Base-by-base conservation (phyloP, 2,113 vertebrate species). In the Sus scrofa region DNA sequence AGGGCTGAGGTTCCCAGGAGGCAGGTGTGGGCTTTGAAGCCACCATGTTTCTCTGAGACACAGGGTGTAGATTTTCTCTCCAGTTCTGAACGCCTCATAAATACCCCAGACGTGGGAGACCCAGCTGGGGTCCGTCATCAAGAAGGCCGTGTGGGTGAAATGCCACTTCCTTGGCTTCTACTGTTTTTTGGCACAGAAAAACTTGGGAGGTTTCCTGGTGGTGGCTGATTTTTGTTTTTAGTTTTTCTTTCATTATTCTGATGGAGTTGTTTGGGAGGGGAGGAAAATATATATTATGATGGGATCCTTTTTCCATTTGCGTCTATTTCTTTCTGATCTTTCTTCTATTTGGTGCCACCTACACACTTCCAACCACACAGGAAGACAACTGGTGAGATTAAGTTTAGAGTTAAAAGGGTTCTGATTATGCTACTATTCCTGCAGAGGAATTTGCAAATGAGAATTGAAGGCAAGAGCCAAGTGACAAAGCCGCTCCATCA, bases 121-220 rank as follows among this genome's bases (percentile, higher is more conserved):
- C 82, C 95, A 96, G 77, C 84, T 87, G 94, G 91, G 87, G 93
- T 95, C 94, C 88, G 50, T 79, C 12, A 15, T 94, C 32, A 37
- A 93, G 81, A 95, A 89, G 84, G 88, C 75, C 77, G 9, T 82
- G 94, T 94, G 88, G 90, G 92, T 97, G 94, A 97, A 96, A 96
- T 95, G 88, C 81, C 85, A 86, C 88, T 95, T 92, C 82, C 67
- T 95, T 95, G 89, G 90, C 91, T 95, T 91, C 81, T 70, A 32
- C 74, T 70, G 22, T 65, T 86, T 84, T 67, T 71, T 85, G 92
- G 91, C 95, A 93, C 75, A n/a, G 39, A 89, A 78, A 39, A 77
- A 82, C 68, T 83, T 94, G 91, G 91, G 85, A 89, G 74, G 68
- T 94, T 96, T 96, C 67, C 96, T 94, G 50, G 16, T 73, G 32